Evolutionary conservation across 2,113 vertebrate species (phyloP).

Genomic region (Stegastes partitus): DNA sequence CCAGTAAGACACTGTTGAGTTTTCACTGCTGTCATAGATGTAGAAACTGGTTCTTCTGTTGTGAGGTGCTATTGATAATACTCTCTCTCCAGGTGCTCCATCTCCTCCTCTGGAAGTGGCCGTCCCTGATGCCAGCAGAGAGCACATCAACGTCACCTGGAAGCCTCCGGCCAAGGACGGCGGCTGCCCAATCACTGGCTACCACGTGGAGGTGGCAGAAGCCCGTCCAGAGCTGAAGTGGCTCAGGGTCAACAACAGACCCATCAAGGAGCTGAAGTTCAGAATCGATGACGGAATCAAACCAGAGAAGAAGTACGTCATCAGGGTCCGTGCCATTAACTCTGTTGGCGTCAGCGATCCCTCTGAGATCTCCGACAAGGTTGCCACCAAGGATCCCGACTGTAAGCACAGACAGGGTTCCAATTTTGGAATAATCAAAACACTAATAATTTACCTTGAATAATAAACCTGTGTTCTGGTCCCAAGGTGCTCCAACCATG

Average conservation of each 20-base stretch:
- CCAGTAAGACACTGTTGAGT: slow-evolving; percentile 82
- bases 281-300: slow-evolving; percentile 94
- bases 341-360: slow-evolving; percentile 94
- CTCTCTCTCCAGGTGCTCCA: slow-evolving; percentile 87
- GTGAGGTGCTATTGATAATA: no score
- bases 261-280: slow-evolving; percentile 94
- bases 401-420: slow-evolving; percentile 85
- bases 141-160: slow-evolving; percentile 95
- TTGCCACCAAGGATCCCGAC: slow-evolving; percentile 96
- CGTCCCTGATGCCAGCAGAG: slow-evolving; percentile 92
- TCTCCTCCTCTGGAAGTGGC: slow-evolving; percentile 93
- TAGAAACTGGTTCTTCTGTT: background rate
- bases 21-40: background rate
- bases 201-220: slow-evolving; percentile 96
- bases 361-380: slow-evolving; percentile 94
- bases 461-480: slow-evolving; percentile 1
- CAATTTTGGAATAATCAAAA: background rate
- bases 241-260: slow-evolving; percentile 95
- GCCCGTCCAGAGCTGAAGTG: slow-evolving; percentile 95
- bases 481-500: slow-evolving; percentile 91
- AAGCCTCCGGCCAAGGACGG: slow-evolving; percentile 95
- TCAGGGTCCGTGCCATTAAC: slow-evolving; percentile 96
- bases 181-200: slow-evolving; percentile 93
- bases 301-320: slow-evolving; percentile 95
- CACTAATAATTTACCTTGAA: background rate